Base-by-base conservation (phyloP, 2,888 invertebrate genomes). In the Eilema sororculum region DNA sequence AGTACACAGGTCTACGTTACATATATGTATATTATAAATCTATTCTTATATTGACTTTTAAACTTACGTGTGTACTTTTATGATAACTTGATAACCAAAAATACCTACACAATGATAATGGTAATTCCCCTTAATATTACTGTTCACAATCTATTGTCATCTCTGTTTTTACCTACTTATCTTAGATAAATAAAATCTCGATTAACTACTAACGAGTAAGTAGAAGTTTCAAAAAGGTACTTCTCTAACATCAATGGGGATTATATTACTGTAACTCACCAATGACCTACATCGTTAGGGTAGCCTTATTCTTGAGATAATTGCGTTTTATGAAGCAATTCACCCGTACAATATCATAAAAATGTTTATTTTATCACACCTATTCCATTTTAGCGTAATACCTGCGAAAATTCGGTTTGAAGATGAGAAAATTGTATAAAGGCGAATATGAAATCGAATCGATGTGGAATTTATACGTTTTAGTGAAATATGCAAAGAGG, bases 301-400 rank as follows among this genome's bases (percentile, higher is more conserved):
- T 73, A 80, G 83, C 89, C 89, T 89, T 91, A 89, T 89, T 90
- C 88, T 87, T 81, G 82, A 87, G 87, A 91, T 92, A 91, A 93
- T 91, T 92, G 91, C 90, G 88, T 91, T 92, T 93, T 92, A 93
- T 91, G 91, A 87, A 88, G 90, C 91, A 91, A 91, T 93, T 91
- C 90, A 85, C 90, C 86, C 87, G 84, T 86, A 88, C 87, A 86
- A 88, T 90, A 87, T 89, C 92, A 89, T 92, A 91, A 91, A 87
- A 91, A 89, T 90, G 88, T 90, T 91, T 90, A 91, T 90, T 92
- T 92, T 90, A 92, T 90, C 84, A 87, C 87, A 84, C 84, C 89
- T 90, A 87, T 89, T 87, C 84, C 86, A 89, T 87, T 87, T 87
- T 87, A 86, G 84, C 85, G 87, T 90, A 89, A 89, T 89, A 88